Evolutionary conservation across 2,113 vertebrate genomes (phyloP), one percentile per base, ranked within the genome.

Genomic region (Psilopsiagon aurifrons): DNA sequence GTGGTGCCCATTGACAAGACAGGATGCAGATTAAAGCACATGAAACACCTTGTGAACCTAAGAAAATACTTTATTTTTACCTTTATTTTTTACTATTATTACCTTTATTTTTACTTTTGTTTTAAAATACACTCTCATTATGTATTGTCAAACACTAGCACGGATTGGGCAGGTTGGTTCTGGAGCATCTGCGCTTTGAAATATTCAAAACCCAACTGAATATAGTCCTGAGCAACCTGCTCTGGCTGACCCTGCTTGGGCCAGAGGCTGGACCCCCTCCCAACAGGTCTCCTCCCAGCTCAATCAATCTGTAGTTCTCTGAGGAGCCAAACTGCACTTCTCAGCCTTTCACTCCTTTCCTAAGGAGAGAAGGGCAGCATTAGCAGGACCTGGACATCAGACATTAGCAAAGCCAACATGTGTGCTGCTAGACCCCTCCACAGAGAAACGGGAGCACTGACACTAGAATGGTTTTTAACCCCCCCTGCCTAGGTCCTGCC

Each of bases 331-430:
- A 23, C n/a, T 5, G 29, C 25, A 44, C 9, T 7, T 13, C 75
- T 28, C 39, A 14, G 6, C 35, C 46, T 41, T 39, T 39, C 39
- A 39, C 39, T 39, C 39, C 39, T 39, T 31, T 82, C 57, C 77
- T 17, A 24, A 29, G 47, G 9, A 31, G n/a, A 41, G 17, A 39
- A 47, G 9, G 39, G 18, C 44, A 10, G 52, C n/a, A 25, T 14
- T 11, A 51, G 11, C 33, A 51, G 3, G 20, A 14, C 49, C 11
- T 2, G 0, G 33, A 8, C 31, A 35, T 19, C 35, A 57, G 37
- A 17, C 18, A 25, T 18, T 1, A 24, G 39, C 52, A 54, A 60
- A 31, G 66, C 41, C 23, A 33, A 22, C 0, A 0, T 0, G 0
- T 2, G 7, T 15, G 23, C 64, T 13, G 20, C 67, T 10, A 78